Evolutionary conservation across 2,888 invertebrate species (phyloP).

Genomic region (Aradus depressus): DNA sequence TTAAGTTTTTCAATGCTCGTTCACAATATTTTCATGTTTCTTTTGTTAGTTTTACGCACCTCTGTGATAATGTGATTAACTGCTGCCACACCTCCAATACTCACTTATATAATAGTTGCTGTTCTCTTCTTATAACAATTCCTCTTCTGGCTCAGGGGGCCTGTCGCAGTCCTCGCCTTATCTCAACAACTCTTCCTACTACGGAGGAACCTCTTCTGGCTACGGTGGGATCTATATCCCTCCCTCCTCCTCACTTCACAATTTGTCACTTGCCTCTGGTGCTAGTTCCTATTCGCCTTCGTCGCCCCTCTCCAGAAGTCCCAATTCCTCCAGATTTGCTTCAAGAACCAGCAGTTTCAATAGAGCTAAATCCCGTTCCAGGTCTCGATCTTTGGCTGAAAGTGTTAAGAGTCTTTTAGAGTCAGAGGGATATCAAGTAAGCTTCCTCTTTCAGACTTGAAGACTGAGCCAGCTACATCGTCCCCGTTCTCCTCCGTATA

Average conservation of each 20-base stretch:
- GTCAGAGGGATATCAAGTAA: constrained; percentile 81
- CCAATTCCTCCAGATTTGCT: constrained; percentile 21
- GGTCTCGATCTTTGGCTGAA: constrained; percentile 20
- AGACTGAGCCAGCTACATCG: not conserved
- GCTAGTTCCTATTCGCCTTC: constrained; percentile 18
- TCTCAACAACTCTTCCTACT: constrained; percentile 34
- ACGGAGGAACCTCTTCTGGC: constrained; percentile 52
- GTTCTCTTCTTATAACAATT: too few species aligned
- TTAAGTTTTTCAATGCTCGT: too few species aligned
- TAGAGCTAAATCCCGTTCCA: constrained; percentile 20
- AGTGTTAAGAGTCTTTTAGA: constrained; percentile 29
- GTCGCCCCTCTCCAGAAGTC: constrained; percentile 16
- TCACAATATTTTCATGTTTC: too few species aligned
- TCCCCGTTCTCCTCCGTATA: too few species aligned
- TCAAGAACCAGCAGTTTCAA: constrained; percentile 28
- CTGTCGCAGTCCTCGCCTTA: constrained; percentile 26
- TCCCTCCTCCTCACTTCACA: constrained; percentile 22
- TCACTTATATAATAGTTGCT: too few species aligned
- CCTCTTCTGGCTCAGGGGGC: too few species aligned
- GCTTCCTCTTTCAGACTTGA: constrained; percentile 34
- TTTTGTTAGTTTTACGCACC: too few species aligned
- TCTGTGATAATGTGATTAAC: too few species aligned
- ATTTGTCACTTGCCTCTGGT: constrained; percentile 25
- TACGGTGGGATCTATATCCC: constrained; percentile 58
- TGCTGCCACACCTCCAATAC: too few species aligned